Percentiles rank a stretch among this genome's conserved stretches.
Evolutionary conservation across 1,140 invertebrate genomes (phyloP).

Genomic region (Brachionus asplanchnoidis): DNA sequence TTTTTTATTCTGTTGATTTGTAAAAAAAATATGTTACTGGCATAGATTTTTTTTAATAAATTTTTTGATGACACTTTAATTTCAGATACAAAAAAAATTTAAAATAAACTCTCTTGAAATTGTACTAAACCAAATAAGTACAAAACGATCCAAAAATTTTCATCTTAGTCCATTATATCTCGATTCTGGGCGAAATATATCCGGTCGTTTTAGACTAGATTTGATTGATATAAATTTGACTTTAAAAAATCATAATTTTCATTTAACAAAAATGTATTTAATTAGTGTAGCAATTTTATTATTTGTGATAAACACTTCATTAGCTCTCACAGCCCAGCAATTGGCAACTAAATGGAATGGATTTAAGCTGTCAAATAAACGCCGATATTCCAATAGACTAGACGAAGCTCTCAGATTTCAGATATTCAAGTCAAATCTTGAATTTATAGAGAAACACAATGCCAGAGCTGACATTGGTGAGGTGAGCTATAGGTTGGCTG

Average conservation of each 20-base stretch:
- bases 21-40: too few relatives aligned
- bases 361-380: background rate
- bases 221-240: background rate
- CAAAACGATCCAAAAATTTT: background rate
- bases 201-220: background rate
- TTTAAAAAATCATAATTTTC: background rate
- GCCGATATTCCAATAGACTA: background rate
- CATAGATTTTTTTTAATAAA: too few relatives aligned
- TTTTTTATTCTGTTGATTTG: too few relatives aligned
- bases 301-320: background rate
- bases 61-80: background rate
- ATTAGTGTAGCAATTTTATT: background rate
- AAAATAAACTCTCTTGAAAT: background rate
- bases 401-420: constrained; percentile 12
- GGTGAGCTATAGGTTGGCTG: constrained; percentile 47
- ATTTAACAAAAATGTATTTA: background rate
- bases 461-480: constrained; percentile 44
- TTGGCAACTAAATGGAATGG: background rate
- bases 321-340: constrained; percentile 4
- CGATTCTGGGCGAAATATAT: background rate
- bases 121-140: background rate
- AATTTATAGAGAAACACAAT: constrained; percentile 49
- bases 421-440: constrained; percentile 46
- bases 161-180: background rate
- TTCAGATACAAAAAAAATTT: background rate